phyloP scores from a whole-genome alignment of 1,140 invertebrate species.

The Drosophila simulans region DNA sequence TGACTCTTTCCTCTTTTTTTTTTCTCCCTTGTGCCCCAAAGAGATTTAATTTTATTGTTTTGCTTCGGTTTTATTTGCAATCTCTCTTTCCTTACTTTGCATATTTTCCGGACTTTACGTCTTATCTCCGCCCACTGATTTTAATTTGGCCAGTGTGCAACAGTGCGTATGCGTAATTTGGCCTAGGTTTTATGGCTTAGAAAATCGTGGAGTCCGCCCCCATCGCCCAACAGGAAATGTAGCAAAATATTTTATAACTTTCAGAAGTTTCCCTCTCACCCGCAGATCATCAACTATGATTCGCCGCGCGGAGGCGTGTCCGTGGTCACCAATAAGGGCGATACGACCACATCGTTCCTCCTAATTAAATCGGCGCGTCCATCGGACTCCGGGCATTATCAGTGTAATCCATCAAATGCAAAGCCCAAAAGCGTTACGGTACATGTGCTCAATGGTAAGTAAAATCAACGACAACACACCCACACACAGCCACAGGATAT shows the following conservation, averaged over 20 bases:
- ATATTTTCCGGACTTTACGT: conserved; percentile 31
- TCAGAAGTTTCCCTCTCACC: conserved; percentile 29
- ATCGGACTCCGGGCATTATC: conserved; percentile 91
- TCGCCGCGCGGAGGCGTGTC: conserved; percentile 91
- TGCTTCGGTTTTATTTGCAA: conserved; percentile 65
- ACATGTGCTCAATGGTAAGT: conserved; percentile 95
- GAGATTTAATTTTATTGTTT: conserved; percentile 84
- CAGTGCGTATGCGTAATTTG: conserved; percentile 80
- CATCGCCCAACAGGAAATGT: conserved; percentile 8
- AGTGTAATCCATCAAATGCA: conserved; percentile 93
- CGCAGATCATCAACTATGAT: conserved; percentile 95
- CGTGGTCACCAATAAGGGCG: conserved; percentile 91
- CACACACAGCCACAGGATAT: conserved; percentile 48
- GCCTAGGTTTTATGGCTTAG: conserved; percentile 70
- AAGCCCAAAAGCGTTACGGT: conserved; percentile 94
- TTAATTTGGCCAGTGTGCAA: conserved; percentile 74
- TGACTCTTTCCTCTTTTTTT: conserved; percentile 8
- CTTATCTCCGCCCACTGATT: conserved; percentile 37
- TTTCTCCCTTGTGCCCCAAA: conserved; percentile 32
- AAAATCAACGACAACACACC: conserved; percentile 77
- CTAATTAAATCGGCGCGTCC: conserved; percentile 91
- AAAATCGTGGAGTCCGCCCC: conserved; percentile 54
- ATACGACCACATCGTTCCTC: conserved; percentile 91
- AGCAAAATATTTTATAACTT: conserved; percentile 64
- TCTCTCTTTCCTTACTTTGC: conserved; percentile 57